Evolutionary conservation across 2,888 invertebrate genomes (phyloP), one percentile per base, ranked within the genome.

Genomic region (Hemicrepidius hirtus): DNA sequence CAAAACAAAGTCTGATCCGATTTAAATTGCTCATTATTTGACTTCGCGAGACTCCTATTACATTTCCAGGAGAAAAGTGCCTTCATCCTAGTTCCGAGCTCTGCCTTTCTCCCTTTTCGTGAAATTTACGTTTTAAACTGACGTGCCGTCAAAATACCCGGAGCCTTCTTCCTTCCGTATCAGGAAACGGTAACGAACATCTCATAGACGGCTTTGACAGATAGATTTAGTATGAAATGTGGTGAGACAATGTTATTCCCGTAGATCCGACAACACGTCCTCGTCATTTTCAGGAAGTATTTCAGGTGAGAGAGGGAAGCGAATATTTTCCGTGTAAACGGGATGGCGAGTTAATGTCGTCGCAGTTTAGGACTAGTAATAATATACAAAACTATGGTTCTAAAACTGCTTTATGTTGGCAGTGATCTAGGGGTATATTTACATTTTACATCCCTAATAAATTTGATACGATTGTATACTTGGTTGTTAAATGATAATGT

Each of bases 361-460:
- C 10, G 24, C 28, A 28, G 44, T 60, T 60, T 28, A 21, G 60
- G 18, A 10, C 28, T 41, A 37, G 28, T 63, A 62, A 44, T 44
- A 32, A 62, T 63, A 63, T 63, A 46, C 44, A 63, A 46, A 63
- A 63, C 46, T 63, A 50, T 50, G 50, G 64, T 53, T 63, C 64
- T 65, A 37, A 65, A 65, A 65, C 50, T 65, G 50, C 64, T 53
- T 50, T 37, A 49, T 65, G 64, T 13, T 21, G 50, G 37, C 24
- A 37, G 50, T 65, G 64, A 65, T 65, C 50, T 65, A 50, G 50
- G n/a, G 66, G 32, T 49, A 67, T 67, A 76, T 75, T 73, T 77
- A 74, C 71, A 75, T 77, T 77, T 76, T 76, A 77, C 71, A 73
- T 57, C 73, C 69, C 70, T 73, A 74, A 71, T 77, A 77, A 77